Evolutionary conservation across 2,113 vertebrate genomes (phyloP).

Genomic region (Chauna torquata): DNA sequence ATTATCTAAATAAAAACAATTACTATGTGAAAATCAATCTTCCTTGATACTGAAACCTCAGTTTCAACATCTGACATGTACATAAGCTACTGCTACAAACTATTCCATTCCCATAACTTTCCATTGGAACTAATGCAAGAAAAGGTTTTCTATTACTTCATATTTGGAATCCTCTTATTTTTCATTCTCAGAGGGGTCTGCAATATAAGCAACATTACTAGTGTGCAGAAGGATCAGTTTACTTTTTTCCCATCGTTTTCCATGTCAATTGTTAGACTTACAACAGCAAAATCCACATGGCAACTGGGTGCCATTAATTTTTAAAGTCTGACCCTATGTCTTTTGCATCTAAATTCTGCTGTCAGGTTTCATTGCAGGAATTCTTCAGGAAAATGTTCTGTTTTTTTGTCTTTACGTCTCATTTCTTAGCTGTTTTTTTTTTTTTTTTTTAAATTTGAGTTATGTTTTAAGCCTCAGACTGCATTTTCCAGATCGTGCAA

Average conservation of each 20-base stretch:
- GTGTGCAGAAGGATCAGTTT: not conserved
- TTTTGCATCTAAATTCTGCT: not conserved
- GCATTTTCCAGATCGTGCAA: not conserved
- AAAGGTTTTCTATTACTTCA: not conserved
- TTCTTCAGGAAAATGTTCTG: not conserved
- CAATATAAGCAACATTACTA: not conserved
- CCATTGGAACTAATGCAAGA: not conserved
- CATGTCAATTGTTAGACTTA: not conserved
- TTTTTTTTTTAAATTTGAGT: not conserved
- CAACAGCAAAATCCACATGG: not conserved
- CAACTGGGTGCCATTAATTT: not conserved
- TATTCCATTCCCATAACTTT: not conserved
- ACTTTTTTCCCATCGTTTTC: not conserved
- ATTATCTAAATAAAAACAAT: not conserved
- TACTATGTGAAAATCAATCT: not conserved
- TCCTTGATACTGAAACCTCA: not conserved
- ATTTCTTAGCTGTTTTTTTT: not conserved
- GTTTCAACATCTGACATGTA: not conserved
- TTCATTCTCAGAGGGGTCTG: not conserved
- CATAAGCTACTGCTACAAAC: not conserved
- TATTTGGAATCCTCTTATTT: not conserved
- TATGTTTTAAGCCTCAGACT: not conserved
- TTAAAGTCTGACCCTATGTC: not conserved
- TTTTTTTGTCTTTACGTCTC: not conserved
- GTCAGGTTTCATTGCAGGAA: not conserved